Base-by-base conservation (phyloP, 2,113 vertebrate genomes). In the Trichomycterus rosablanca region DNA sequence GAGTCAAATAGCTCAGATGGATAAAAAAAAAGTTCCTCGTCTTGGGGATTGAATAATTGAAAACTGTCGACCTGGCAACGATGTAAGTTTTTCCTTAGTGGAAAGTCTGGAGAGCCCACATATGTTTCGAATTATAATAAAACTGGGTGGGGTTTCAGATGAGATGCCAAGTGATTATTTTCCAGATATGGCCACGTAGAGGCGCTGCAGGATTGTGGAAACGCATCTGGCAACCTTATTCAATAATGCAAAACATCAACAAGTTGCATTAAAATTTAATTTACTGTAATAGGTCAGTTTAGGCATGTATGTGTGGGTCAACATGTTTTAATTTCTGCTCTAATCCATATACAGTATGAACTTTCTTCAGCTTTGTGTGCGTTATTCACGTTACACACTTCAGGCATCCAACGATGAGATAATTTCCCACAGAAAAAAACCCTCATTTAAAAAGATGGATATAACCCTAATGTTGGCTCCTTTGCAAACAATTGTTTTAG, bases 101-200 rank as follows among this genome's bases (percentile, higher is more conserved):
- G 93, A 84, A 84, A 83, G 70, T 82, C 77, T 78, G 70, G 68
- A 72, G 73, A 75, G 61, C 84, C 84, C 85, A 72, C 83, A 87
- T 86, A 81, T 89, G 87, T 82, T 87, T 86, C 74, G 64, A 76
- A 86, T 88, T 83, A 85, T 42, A 58, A 55, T 48, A 59, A 24
- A 64, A 64, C 59, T 72, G 52, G 26, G 67, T 57, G 72, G 28
- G 45, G 40, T 14, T 48, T 19, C 3, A 15, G 35, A 24, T 12
- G 15, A 18, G 39, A 39, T 62, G 75, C 72, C 46, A 28, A 52
- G 50, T 59, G 1, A 57, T 74, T 76, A 62, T 66, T 58, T 62
- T 54, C 55, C 56, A 70, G 30, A 64, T 20, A 10, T 52, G 45
- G 50, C 80, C 87, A 56, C 75, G 49, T 26, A 71, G 76, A 69